Evolutionary conservation across 2,888 invertebrate species (phyloP).

Genomic region (Achlya flavicornis): DNA sequence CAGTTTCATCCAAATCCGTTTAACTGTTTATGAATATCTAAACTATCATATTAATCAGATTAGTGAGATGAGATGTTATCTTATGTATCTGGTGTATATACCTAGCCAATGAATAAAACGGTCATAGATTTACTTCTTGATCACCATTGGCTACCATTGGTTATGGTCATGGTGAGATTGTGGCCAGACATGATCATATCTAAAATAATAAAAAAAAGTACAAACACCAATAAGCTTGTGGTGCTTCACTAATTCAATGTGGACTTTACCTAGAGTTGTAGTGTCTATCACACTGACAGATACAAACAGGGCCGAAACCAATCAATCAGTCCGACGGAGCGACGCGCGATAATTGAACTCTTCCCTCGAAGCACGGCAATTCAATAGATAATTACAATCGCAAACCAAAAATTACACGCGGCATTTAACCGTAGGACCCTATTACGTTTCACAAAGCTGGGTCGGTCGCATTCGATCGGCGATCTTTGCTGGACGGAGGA

Average conservation of each 20-base stretch:
- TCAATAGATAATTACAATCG: constrained; percentile 81
- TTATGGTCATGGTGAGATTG: too few species aligned
- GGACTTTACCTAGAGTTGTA: constrained; percentile 52
- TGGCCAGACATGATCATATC: too few species aligned
- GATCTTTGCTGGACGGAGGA: constrained; percentile 78
- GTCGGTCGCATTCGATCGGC: constrained; percentile 72
- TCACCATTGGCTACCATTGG: too few species aligned
- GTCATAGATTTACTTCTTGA: constrained; percentile 22
- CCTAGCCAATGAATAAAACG: constrained; percentile 30
- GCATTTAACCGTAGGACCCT: constrained; percentile 78
- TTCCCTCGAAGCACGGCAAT: constrained; percentile 70
- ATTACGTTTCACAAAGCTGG: constrained; percentile 77
- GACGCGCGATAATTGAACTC: constrained; percentile 79
- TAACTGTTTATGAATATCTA: too few species aligned
- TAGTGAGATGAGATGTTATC: too few species aligned
- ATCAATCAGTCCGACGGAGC: constrained; percentile 77
- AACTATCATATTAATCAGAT: too few species aligned
- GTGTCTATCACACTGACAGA: constrained; percentile 69
- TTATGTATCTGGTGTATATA: too few species aligned
- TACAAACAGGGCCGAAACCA: constrained; percentile 67
- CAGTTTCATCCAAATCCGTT: constrained; percentile 15
- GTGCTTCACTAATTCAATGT: constrained; percentile 65
- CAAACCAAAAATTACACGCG: constrained; percentile 82
- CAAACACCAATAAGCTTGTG: constrained; percentile 33
- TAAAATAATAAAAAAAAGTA: too few species aligned